Evolutionary conservation across 2,888 invertebrate species (phyloP).

Genomic region (Lordiphosa andalusiaca): DNA sequence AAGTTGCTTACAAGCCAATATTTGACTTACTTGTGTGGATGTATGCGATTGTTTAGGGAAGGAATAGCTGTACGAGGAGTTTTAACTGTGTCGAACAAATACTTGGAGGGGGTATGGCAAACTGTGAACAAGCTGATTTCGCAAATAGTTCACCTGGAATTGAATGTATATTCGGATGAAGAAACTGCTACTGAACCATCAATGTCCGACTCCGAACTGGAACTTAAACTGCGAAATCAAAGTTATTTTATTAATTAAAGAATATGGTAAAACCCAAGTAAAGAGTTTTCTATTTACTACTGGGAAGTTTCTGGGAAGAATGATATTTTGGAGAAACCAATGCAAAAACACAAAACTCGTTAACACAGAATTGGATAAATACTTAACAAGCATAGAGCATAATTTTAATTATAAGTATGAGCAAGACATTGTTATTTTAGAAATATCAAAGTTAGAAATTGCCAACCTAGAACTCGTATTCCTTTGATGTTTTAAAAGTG

Average conservation of each 20-base stretch:
- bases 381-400: too few relatives aligned
- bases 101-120: constrained; percentile 12
- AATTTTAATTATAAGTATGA: too few relatives aligned
- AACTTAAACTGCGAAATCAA: constrained; percentile 19
- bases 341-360: too few relatives aligned
- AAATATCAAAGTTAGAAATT: too few relatives aligned
- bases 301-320: too few relatives aligned
- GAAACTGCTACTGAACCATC: constrained; percentile 12
- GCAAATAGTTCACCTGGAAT: constrained; percentile 30
- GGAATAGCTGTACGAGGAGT: constrained; percentile 3
- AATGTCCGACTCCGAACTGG: constrained; percentile 6
- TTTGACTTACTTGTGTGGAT: constrained; percentile 14
- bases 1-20: constrained; percentile 15
- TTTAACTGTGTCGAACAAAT: neutral
- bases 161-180: constrained; percentile 20
- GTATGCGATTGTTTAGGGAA: constrained; percentile 17
- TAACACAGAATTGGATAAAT: too few relatives aligned
- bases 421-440: too few relatives aligned
- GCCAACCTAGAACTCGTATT: too few relatives aligned
- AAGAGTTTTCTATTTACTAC: too few relatives aligned
- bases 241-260: neutral
- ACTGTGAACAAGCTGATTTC: neutral
- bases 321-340: too few relatives aligned
- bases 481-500: too few relatives aligned
- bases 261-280: neutral